Conservation (phyloP, 2,113 vertebrate genomes). For the Plectropomus leopardus region DNA sequence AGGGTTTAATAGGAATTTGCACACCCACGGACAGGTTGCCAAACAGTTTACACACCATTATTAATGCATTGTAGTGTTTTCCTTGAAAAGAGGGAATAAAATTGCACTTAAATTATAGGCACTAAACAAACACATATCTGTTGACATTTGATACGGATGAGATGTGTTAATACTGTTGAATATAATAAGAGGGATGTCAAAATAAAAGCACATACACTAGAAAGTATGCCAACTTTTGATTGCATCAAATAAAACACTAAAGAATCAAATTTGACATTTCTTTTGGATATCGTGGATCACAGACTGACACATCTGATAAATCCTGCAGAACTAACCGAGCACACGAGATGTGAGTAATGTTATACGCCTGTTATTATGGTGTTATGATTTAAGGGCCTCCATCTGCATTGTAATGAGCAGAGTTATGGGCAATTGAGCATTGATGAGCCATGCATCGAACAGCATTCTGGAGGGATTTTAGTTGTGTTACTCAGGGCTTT, state of each 20-base stretch:
- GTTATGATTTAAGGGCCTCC: constrained; percentile 42
- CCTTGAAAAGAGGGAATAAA: constrained; percentile 49
- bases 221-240: not conserved
- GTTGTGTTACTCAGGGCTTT: constrained; percentile 22
- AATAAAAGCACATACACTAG: not conserved
- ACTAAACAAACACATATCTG: constrained; percentile 14
- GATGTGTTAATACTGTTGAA: constrained; percentile 25
- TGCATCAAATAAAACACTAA: not conserved
- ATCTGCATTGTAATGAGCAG: constrained; percentile 45
- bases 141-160: constrained; percentile 33
- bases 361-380: constrained; percentile 7
- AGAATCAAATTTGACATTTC: not conserved
- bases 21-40: constrained; percentile 76
- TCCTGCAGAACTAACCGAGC: not conserved
- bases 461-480: constrained; percentile 27
- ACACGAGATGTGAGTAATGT: not conserved
- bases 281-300: not conserved
- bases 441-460: constrained; percentile 40
- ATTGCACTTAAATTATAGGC: constrained; percentile 10
- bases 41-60: constrained; percentile 79
- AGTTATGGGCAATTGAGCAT: constrained; percentile 36
- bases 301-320: not conserved
- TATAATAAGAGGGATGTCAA: constrained; percentile 1
- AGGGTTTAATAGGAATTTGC: constrained; percentile 83
- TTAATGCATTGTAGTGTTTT: constrained; percentile 80